Base-by-base conservation (phyloP, 2,113 vertebrate genomes). In the Puntigrus tetrazona region DNA sequence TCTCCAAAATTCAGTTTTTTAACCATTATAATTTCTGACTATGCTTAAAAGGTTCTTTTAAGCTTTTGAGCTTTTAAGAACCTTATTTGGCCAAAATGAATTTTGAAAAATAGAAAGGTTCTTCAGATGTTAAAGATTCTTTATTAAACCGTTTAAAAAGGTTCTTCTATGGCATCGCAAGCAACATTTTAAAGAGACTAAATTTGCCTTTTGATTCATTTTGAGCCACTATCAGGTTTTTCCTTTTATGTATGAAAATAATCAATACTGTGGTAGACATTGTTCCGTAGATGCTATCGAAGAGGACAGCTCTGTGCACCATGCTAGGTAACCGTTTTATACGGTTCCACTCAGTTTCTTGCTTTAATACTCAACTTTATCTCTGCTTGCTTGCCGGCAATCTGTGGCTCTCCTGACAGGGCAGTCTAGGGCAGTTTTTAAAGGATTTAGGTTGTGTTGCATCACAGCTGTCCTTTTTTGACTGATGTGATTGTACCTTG, bases 141-240 rank as follows among this genome's bases (percentile, higher is more conserved):
- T n/a, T n/a, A n/a, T n/a, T n/a, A n/a, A n/a, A n/a, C n/a, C n/a
- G n/a, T n/a, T n/a, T n/a, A n/a, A n/a, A n/a, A n/a, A n/a, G n/a
- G n/a, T n/a, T n/a, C n/a, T n/a, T n/a, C n/a, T n/a, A n/a, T n/a
- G n/a, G n/a, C n/a, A n/a, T n/a, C n/a, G n/a, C n/a, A n/a, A n/a
- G n/a, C n/a, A n/a, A n/a, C n/a, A n/a, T n/a, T n/a, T n/a, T n/a
- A n/a, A n/a, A n/a, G n/a, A n/a, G n/a, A n/a, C n/a, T n/a, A n/a
- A n/a, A n/a, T n/a, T n/a, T n/a, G n/a, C n/a, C n/a, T n/a, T n/a
- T 41, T 50, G 59, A 41, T 65, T 59, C 41, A 50, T 84, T 84
- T 52, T 5, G 14, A 67, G 20, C 29, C 41, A 14, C 18, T 7
- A n/a, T 82, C n/a, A 27, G 38, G 27, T 83, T 45, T 50, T 45